These are phyloP conservation scores for Drosophila grimshawi DNA, from an alignment of 1,140 invertebrate genomes.

Conservation along the genomic window DNA sequence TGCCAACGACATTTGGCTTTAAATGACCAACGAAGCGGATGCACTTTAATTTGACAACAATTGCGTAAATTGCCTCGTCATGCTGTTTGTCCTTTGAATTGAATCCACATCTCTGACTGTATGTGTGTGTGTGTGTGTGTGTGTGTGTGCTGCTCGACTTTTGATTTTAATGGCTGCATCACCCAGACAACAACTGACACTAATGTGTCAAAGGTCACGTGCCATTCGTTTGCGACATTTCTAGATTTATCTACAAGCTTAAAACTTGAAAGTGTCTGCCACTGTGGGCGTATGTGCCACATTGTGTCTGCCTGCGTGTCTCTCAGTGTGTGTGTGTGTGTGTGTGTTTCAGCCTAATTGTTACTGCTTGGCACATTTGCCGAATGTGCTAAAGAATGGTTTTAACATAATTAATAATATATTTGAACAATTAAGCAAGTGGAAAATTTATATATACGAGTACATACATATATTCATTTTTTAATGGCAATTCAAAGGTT, in stretches of 20 bases:
- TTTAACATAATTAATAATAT: neutral
- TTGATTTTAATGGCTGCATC: slow-evolving; percentile 44
- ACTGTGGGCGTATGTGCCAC: slow-evolving; percentile 17
- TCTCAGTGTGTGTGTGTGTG: slow-evolving; percentile 9
- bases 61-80: slow-evolving; percentile 82
- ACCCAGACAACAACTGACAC: slow-evolving; percentile 74
- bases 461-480: neutral
- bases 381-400: slow-evolving; percentile 4
- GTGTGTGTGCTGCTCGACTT: slow-evolving; percentile 33
- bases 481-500: neutral
- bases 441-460: neutral
- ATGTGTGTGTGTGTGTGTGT: slow-evolving; percentile 14
- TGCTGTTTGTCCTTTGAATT: slow-evolving; percentile 75
- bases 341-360: slow-evolving; percentile 11
- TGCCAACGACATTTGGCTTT: slow-evolving; percentile 62
- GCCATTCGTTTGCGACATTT: slow-evolving; percentile 80
- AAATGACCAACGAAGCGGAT: slow-evolving; percentile 84
- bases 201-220: slow-evolving; percentile 84
- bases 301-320: neutral
- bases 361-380: slow-evolving; percentile 13
- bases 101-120: slow-evolving; percentile 3
- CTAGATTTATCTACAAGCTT: slow-evolving; percentile 68
- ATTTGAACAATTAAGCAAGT: neutral
- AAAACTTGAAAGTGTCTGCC: slow-evolving; percentile 49
- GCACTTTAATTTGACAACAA: slow-evolving; percentile 84